These are phyloP conservation scores for Lepisosteus oculatus DNA, from an alignment of 2,113 vertebrate species.

Conservation along the genomic window DNA sequence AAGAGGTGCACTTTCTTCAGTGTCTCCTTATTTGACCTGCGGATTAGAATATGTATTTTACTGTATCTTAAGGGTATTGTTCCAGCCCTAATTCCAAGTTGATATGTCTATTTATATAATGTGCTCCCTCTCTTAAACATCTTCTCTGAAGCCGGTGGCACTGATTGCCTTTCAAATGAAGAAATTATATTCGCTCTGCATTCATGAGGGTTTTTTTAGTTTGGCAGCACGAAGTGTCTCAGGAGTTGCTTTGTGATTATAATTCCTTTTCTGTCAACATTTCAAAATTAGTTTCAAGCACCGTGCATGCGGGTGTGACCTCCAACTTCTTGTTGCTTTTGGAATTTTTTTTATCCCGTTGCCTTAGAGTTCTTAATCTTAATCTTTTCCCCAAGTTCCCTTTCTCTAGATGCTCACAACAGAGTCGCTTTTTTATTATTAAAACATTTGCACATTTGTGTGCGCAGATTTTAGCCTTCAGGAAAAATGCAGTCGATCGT, in stretches of 20 bases:
- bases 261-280: slow-evolving; percentile 2
- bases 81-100: background rate
- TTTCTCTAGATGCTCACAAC: background rate
- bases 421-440: background rate
- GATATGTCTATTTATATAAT: background rate
- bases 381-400: background rate
- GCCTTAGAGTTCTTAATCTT: background rate
- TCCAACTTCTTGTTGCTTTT: background rate
- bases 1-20: background rate
- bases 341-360: background rate
- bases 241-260: background rate
- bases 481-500: too few relatives aligned
- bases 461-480: background rate
- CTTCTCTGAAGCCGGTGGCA: too few relatives aligned
- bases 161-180: background rate
- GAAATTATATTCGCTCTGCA: background rate
- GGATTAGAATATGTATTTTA: background rate
- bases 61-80: background rate
- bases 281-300: background rate
- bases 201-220: background rate
- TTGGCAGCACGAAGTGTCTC: background rate
- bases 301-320: background rate
- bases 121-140: background rate
- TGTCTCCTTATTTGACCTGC: background rate
- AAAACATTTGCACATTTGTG: background rate